A percentile compares a stretch with the other conserved stretches of the same genome.
These are phyloP conservation scores for Leuctra nigra DNA, from an alignment of 2,888 invertebrate species.

Conservation along the genomic window DNA sequence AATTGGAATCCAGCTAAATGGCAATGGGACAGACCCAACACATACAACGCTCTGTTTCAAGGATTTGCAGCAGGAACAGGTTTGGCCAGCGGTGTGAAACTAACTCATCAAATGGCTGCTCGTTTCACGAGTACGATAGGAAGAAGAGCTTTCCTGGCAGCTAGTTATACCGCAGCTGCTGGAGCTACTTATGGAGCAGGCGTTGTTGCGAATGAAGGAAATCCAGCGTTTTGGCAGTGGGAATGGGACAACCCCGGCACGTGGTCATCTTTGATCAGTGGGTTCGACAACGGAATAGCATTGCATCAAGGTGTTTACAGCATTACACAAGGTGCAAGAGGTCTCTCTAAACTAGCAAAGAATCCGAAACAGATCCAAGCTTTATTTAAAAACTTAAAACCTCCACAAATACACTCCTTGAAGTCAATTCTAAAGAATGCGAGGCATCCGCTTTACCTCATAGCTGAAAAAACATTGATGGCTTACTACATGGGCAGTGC, in stretches of 20 bases:
- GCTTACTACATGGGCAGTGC: not conserved
- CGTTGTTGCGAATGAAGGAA: not conserved
- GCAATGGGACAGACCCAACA: not conserved
- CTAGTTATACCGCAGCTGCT: not conserved
- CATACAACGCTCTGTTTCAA: not conserved
- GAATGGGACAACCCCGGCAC: not conserved
- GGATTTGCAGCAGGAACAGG: not conserved
- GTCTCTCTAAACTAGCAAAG: not conserved
- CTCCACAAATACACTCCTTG: not conserved
- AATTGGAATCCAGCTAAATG: not conserved
- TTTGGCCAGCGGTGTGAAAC: not conserved
- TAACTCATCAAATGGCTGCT: not conserved
- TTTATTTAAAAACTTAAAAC: too few species aligned
- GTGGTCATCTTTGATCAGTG: not conserved
- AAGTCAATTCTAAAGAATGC: not conserved
- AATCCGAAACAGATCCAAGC: not conserved
- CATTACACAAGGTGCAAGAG: not conserved
- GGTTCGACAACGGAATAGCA: not conserved
- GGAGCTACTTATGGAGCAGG: not conserved
- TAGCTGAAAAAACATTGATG: not conserved
- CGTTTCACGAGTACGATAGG: not conserved
- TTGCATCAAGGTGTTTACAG: not conserved
- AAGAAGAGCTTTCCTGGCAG: not conserved
- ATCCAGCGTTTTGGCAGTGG: not conserved
- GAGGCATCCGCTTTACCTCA: not conserved